Evolutionary conservation across 2,113 vertebrate species (phyloP).

Genomic region (Carassius carassius): DNA sequence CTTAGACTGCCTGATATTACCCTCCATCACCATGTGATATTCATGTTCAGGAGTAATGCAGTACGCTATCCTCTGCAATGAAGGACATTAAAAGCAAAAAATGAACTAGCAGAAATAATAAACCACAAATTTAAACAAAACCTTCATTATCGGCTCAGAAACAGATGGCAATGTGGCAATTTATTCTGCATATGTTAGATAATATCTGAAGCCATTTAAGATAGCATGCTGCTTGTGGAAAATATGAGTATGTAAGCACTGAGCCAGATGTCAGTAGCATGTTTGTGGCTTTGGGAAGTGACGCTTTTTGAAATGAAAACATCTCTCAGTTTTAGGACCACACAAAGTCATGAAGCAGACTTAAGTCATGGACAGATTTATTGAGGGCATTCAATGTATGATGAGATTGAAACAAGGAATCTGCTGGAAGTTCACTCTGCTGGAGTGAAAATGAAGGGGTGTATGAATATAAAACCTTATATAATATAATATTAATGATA

Average conservation of each 20-base stretch:
- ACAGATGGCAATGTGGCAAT: slow-evolving; percentile 16
- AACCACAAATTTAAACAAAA: slow-evolving; percentile 11
- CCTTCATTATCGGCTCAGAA: background rate
- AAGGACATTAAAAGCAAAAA: slow-evolving; percentile 25
- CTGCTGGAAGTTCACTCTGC: slow-evolving; percentile 85
- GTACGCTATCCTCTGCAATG: slow-evolving; percentile 89
- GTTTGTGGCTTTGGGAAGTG: slow-evolving; percentile 28
- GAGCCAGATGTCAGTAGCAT: slow-evolving; percentile 8
- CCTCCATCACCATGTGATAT: slow-evolving; percentile 88
- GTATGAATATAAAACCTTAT: background rate
- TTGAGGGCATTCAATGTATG: slow-evolving; percentile 92
- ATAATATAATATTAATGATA: too few species aligned
- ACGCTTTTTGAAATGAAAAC: background rate
- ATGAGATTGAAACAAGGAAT: slow-evolving; percentile 96
- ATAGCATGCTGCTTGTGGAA: background rate
- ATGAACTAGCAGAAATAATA: background rate
- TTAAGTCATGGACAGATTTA: slow-evolving; percentile 95
- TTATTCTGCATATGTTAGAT: background rate
- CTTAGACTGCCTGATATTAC: slow-evolving; percentile 90
- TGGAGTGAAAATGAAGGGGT: slow-evolving; percentile 56
- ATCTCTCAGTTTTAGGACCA: background rate
- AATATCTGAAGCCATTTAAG: slow-evolving; percentile 18
- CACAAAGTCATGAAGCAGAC: background rate
- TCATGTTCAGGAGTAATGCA: slow-evolving; percentile 95
- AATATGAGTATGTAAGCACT: background rate